Percentiles rank a stretch among this genome's conserved stretches.
Evolutionary conservation across 2,797 vertebrate species (phyloP).

Genomic region (Muscicapa comitata): DNA sequence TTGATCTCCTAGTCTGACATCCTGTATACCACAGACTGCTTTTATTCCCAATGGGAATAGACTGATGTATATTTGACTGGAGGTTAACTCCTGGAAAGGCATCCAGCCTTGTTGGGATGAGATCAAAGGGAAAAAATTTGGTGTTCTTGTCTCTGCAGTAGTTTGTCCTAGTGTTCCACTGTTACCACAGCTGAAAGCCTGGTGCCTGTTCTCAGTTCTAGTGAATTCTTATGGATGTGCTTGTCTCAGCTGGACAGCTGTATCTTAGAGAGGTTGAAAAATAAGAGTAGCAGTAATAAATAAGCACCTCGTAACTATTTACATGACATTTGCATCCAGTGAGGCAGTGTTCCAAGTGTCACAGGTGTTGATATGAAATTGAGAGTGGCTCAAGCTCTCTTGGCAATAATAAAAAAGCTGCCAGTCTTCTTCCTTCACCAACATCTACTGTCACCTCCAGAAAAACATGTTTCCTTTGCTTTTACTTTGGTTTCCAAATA

Average conservation of each 20-base stretch:
- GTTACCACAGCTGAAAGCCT: not conserved
- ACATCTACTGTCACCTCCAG: not conserved
- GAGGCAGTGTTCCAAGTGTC: constrained; percentile 60
- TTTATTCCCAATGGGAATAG: not conserved
- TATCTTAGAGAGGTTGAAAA: not conserved
- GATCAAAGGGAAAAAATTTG: not conserved
- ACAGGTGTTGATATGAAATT: constrained; percentile 59
- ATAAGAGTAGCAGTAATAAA: not conserved
- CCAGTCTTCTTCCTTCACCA: constrained; percentile 16
- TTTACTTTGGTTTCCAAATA: not conserved
- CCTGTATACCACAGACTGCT: not conserved
- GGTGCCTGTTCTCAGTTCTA: not conserved
- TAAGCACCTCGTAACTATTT: not conserved
- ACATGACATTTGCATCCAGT: not conserved
- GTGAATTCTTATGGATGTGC: not conserved
- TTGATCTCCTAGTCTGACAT: not conserved
- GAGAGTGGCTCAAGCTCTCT: constrained; percentile 31
- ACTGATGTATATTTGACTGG: not conserved
- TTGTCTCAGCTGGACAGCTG: not conserved
- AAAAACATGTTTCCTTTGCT: not conserved
- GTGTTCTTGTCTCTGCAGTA: not conserved
- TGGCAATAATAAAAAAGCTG: constrained; percentile 53
- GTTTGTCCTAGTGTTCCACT: not conserved
- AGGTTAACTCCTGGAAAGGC: not conserved
- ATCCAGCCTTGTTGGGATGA: not conserved